Base-by-base conservation (phyloP, 2,888 invertebrate genomes). In the Drosophila leonis region DNA sequence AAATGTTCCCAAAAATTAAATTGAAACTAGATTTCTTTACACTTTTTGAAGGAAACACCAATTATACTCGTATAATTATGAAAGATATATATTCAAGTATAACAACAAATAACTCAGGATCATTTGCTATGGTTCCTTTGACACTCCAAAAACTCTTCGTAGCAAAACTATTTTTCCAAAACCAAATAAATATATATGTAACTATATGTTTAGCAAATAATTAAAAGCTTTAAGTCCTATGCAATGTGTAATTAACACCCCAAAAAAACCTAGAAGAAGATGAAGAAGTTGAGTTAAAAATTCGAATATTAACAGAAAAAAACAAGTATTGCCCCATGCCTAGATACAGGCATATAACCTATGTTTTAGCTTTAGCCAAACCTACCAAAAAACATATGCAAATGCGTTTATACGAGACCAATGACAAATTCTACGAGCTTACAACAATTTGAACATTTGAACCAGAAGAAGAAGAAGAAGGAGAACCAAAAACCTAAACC, bases 381-480 rank as follows among this genome's bases (percentile, higher is more conserved):
- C 37, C 61, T 18, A 72, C 15, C 56, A 56, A 29, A 10, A 42
- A 46, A 44, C 2, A 41, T 24, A 57, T 61, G 70, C 51, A 57
- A 76, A 78, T 27, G 65, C 65, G 70, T 79, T 73, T 64, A 67
- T 67, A 72, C 65, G 62, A 83, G 87, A 86, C 85, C 85, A 86
- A 86, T 69, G 61, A 68, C 65, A 73, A 83, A 85, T 75, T 76
- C 71, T 80, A 78, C 87, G 85, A 86, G 85, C 85, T 86, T 86
- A 86, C 70, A 82, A 73, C 55, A 72, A 54, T 29, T 65, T 83
- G n/a, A 29, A 29, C 46, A 48, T 44, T 44, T 24, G 24, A 46
- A 46, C 27, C 44, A 49, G n/a, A 51, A 59, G 67, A 59, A 35
- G 67, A 37, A 60, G 18, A 18, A 42, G 10, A 49, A 64, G 66